Evolutionary conservation across 2,888 invertebrate species (phyloP).

Genomic region (Pseudanteris insignis): DNA sequence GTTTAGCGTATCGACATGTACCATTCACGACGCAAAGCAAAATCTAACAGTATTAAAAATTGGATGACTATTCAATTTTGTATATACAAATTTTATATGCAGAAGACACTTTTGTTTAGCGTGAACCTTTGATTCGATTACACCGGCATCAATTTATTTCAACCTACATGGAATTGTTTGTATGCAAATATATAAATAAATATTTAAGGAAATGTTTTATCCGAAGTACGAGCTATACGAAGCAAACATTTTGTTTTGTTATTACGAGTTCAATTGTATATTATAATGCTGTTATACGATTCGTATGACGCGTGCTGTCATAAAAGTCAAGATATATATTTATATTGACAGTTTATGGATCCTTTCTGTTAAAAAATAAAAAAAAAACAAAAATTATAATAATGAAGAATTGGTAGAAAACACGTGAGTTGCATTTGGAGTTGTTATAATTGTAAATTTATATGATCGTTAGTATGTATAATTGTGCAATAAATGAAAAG

Average conservation of each 20-base stretch:
- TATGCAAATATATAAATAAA: neutral
- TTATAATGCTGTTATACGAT: constrained; percentile 10
- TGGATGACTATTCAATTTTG: constrained; percentile 29
- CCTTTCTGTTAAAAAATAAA: constrained; percentile 19
- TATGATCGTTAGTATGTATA: constrained; percentile 36
- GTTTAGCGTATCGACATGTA: constrained; percentile 18
- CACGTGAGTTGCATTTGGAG: constrained; percentile 28
- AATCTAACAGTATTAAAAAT: constrained; percentile 34
- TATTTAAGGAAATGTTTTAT: neutral
- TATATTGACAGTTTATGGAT: constrained; percentile 24
- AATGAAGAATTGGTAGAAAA: no score
- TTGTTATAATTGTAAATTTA: constrained; percentile 40
- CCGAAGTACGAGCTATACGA: no score
- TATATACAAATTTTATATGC: constrained; percentile 31
- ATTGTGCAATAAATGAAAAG: constrained; percentile 29
- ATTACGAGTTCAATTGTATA: constrained; percentile 14
- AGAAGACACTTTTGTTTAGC: constrained; percentile 9
- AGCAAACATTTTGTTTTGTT: constrained; percentile 3
- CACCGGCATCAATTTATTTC: neutral
- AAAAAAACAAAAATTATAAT: constrained; percentile 4
- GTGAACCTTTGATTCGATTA: constrained; percentile 9
- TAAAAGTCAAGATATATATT: constrained; percentile 31
- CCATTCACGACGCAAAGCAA: constrained; percentile 19
- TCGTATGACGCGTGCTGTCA: constrained; percentile 19
- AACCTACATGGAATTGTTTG: constrained; percentile 15